Evolutionary conservation across 2,113 vertebrate species (phyloP).

Genomic region (Pachycephala philippinensis): DNA sequence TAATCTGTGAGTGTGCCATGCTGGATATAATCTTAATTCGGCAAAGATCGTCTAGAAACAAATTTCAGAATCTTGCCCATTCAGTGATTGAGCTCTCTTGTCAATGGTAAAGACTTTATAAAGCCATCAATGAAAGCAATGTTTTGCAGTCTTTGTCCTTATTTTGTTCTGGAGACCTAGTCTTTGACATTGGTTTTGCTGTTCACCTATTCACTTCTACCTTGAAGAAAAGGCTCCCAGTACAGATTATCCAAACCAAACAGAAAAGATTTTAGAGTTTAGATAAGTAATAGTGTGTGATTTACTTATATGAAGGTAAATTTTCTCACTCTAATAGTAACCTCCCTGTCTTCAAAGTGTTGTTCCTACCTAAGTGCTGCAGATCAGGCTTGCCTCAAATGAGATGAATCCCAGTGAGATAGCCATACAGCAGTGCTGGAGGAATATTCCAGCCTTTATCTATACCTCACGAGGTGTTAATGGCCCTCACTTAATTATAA

Average conservation of each 20-base stretch:
- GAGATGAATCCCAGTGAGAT: background rate
- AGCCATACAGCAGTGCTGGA: background rate
- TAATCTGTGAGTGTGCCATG: background rate
- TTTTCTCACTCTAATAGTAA: background rate
- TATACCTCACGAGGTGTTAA: background rate
- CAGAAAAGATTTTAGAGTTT: background rate
- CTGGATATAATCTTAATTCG: background rate
- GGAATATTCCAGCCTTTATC: background rate
- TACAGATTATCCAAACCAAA: background rate
- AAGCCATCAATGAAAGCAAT: background rate
- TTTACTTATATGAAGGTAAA: background rate
- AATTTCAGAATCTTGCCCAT: background rate
- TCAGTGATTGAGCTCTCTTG: background rate
- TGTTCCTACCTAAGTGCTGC: background rate
- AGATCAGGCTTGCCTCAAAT: background rate
- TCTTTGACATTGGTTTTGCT: background rate
- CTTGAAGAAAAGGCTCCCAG: background rate
- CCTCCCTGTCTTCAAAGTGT: background rate
- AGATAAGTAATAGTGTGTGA: background rate
- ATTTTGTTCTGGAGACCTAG: background rate
- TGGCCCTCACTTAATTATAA: background rate
- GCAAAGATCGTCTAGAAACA: background rate
- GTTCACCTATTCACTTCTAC: background rate
- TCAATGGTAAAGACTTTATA: background rate
- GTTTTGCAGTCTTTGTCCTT: background rate